These are phyloP conservation scores for Pantherophis vulpinus DNA, from an alignment of 2,797 vertebrate genomes.

Conservation along the genomic window DNA sequence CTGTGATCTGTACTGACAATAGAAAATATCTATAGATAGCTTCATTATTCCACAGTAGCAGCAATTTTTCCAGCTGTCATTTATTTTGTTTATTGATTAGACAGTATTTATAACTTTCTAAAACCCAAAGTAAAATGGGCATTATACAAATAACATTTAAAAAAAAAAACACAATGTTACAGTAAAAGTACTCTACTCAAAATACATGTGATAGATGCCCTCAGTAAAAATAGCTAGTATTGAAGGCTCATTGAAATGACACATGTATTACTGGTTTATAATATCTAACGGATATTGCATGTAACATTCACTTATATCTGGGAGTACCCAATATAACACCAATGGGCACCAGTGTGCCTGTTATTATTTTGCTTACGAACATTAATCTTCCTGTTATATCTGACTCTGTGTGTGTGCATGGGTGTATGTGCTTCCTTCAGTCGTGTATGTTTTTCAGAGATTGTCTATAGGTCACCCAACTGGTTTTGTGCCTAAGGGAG, in stretches of 20 bases:
- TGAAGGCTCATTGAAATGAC: background rate
- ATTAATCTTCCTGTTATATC: background rate
- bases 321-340: background rate
- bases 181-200: background rate
- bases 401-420: background rate
- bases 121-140: background rate
- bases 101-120: background rate
- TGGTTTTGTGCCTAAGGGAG: background rate
- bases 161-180: background rate
- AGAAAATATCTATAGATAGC: background rate
- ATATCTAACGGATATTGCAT: background rate
- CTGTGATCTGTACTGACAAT: background rate
- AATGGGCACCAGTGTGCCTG: background rate
- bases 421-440: background rate
- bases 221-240: background rate
- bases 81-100: background rate
- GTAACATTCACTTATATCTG: background rate
- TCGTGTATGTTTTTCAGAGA: background rate
- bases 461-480: background rate
- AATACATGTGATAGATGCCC: background rate
- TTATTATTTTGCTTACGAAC: background rate
- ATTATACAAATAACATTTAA: background rate
- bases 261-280: background rate
- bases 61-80: background rate
- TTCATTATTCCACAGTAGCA: background rate